Conservation (phyloP, 2,113 vertebrate genomes). For the Loxodonta africana region DNA sequence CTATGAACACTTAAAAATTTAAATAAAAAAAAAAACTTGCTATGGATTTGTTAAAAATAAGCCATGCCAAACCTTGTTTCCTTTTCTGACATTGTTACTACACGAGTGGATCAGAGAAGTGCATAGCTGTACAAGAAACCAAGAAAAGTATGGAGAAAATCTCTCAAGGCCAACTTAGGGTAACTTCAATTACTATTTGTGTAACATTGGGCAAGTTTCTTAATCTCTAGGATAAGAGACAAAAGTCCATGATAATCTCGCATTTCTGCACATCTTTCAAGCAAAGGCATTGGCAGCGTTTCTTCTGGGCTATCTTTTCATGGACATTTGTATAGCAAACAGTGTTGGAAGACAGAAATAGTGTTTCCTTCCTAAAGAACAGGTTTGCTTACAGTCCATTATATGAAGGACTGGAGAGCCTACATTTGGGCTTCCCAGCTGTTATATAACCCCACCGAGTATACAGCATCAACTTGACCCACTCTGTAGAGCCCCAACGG, state of each 20-base stretch:
- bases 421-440: background rate
- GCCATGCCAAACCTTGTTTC: slow-evolving; percentile 54
- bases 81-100: slow-evolving; percentile 48
- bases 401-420: background rate
- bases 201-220: slow-evolving; percentile 40
- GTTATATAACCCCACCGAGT: background rate
- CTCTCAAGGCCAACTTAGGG: background rate
- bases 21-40: background rate
- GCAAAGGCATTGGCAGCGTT: background rate
- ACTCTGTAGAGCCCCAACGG: background rate
- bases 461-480: background rate
- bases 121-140: background rate
- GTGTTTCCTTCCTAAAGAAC: background rate
- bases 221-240: background rate
- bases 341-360: background rate
- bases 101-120: slow-evolving; percentile 45
- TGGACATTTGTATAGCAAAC: background rate
- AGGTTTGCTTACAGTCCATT: background rate
- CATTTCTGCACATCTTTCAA: background rate
- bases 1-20: background rate
- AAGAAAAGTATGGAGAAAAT: slow-evolving; percentile 2
- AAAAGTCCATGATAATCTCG: background rate
- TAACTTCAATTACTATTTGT: slow-evolving; percentile 7
- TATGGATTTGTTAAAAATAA: slow-evolving; percentile 64
- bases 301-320: background rate